Conservation (phyloP, 1,140 invertebrate genomes). For the Aphis craccivora region DNA sequence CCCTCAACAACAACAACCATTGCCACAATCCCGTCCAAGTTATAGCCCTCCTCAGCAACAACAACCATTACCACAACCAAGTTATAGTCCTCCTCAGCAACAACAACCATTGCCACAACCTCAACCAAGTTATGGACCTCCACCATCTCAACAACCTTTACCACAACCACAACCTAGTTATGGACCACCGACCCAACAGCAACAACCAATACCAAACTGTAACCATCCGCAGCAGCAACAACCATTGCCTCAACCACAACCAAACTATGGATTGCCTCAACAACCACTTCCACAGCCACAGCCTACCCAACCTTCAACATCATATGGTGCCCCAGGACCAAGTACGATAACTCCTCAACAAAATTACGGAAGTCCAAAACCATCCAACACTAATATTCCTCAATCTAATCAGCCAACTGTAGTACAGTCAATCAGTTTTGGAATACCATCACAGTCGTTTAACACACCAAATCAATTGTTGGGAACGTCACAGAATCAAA, state of each 20-base stretch:
- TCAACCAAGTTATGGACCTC: not conserved
- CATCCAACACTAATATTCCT: not conserved
- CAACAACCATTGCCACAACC: not conserved
- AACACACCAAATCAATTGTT: not conserved
- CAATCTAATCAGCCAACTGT: slow-evolving; percentile 41
- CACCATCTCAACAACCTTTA: not conserved
- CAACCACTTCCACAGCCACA: not conserved
- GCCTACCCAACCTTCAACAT: not conserved
- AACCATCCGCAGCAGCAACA: not conserved
- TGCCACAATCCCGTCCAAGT: not conserved
- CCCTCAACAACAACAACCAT: slow-evolving; percentile 8
- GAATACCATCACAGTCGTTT: slow-evolving; percentile 56
- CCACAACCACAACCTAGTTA: slow-evolving; percentile 34
- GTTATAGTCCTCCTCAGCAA: not conserved
- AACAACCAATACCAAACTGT: slow-evolving; percentile 5
- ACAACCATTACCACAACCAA: not conserved
- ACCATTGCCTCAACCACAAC: not conserved
- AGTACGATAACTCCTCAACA: not conserved
- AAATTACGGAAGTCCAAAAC: not conserved
- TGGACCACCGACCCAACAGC: not conserved
- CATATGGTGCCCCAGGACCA: not conserved
- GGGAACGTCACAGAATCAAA: slow-evolving; percentile 1
- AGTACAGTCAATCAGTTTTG: slow-evolving; percentile 58
- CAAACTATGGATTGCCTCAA: slow-evolving; percentile 29
- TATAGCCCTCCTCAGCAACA: not conserved